Conservation (phyloP, 2,888 invertebrate genomes). For the Spicauda simplicius region DNA sequence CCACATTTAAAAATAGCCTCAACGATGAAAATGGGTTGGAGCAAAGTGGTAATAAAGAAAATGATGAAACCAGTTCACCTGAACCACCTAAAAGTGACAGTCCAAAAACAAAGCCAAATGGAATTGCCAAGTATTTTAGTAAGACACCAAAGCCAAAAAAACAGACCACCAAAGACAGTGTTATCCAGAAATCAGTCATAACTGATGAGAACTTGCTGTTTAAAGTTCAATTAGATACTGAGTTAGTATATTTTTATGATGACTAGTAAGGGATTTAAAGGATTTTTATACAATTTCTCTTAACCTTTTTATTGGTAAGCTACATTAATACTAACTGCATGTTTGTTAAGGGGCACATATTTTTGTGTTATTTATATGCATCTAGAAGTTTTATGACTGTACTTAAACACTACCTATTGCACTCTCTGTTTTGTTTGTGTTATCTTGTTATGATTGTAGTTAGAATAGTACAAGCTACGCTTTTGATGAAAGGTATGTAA, state of each 20-base stretch:
- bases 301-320: neutral
- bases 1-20: constrained; percentile 15
- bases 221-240: constrained; percentile 67
- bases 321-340: constrained; percentile 3
- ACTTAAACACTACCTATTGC: too few relatives aligned
- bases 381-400: too few relatives aligned
- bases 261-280: neutral
- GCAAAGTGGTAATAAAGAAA: constrained; percentile 47
- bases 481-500: too few relatives aligned
- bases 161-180: constrained; percentile 41
- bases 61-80: constrained; percentile 45
- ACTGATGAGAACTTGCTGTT: constrained; percentile 69
- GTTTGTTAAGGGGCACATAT: too few relatives aligned
- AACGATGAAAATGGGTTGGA: constrained; percentile 8
- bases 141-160: constrained; percentile 54
- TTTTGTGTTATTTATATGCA: too few relatives aligned
- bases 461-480: too few relatives aligned
- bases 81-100: constrained; percentile 43
- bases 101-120: constrained; percentile 50
- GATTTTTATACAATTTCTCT: neutral
- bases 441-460: too few relatives aligned
- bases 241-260: constrained; percentile 56
- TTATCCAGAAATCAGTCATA: constrained; percentile 17
- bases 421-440: too few relatives aligned
- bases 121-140: constrained; percentile 61